A percentile compares a stretch with the other conserved stretches of the same genome.
Evolutionary conservation across 2,113 vertebrate genomes (phyloP).

Genomic region (Rhabdornis inornatus): DNA sequence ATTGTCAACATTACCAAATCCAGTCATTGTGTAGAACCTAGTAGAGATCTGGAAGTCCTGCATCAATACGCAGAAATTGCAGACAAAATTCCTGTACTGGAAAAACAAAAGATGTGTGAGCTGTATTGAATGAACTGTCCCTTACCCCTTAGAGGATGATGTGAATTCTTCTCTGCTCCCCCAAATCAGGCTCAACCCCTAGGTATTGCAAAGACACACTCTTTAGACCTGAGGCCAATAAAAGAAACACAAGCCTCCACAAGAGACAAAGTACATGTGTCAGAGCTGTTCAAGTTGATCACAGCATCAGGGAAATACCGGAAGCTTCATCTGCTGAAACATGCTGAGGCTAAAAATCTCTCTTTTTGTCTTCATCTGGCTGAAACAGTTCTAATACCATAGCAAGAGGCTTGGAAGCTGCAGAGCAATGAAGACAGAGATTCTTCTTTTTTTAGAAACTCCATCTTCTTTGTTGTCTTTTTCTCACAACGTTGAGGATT

Average conservation of each 20-base stretch:
- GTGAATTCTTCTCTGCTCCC: not conserved
- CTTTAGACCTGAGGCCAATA: not conserved
- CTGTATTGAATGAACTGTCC: not conserved
- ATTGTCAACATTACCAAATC: not conserved
- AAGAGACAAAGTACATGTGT: not conserved
- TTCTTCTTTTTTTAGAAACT: not conserved
- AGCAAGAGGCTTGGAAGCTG: not conserved
- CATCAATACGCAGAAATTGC: not conserved
- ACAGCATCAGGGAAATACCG: not conserved
- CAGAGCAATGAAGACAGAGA: not conserved
- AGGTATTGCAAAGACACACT: not conserved
- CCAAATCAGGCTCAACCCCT: not conserved
- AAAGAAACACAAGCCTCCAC: not conserved
- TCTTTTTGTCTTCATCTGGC: not conserved
- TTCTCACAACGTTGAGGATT: not conserved
- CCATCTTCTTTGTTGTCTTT: not conserved
- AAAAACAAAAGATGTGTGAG: not conserved
- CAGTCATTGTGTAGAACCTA: not conserved
- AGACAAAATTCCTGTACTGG: not conserved
- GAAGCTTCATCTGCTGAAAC: not conserved
- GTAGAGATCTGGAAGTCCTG: not conserved
- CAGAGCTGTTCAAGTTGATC: not conserved
- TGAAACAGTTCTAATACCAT: not conserved
- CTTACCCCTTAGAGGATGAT: not conserved
- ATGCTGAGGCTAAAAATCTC: not conserved